Percentiles rank a stretch among this genome's conserved stretches.
These are phyloP conservation scores for Drosophila auraria DNA, from an alignment of 1,140 invertebrate genomes.

Conservation along the genomic window DNA sequence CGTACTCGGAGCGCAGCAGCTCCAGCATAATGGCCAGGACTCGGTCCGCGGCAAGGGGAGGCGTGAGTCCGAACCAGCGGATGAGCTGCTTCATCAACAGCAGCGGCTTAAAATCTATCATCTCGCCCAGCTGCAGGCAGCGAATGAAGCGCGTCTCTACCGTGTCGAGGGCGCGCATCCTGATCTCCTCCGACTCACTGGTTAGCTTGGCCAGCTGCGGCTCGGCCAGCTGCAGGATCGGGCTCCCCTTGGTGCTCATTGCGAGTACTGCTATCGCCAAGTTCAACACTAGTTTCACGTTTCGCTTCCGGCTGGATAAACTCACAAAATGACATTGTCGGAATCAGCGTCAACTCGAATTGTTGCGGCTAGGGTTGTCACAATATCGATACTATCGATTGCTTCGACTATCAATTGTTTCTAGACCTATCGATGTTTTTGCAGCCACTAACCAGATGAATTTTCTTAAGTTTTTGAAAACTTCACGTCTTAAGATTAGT, in stretches of 20 bases:
- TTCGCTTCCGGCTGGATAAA: background rate
- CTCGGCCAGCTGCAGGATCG: conserved; percentile 25
- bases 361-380: conserved; percentile 8
- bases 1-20: conserved; percentile 63
- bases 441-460: too few relatives aligned
- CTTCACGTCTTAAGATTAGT: too few relatives aligned
- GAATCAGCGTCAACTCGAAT: conserved; percentile 19
- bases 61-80: conserved; percentile 71
- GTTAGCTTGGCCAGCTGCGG: conserved; percentile 62
- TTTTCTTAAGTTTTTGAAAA: too few relatives aligned
- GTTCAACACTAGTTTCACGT: background rate
- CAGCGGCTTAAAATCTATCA: conserved; percentile 59
- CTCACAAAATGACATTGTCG: conserved; percentile 11
- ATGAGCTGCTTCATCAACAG: conserved; percentile 75
- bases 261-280: background rate
- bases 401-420: background rate
- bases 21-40: conserved; percentile 69
- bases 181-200: conserved; percentile 69
- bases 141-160: conserved; percentile 62
- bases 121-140: conserved; percentile 48
- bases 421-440: too few relatives aligned
- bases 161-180: conserved; percentile 73
- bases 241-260: conserved; percentile 6
- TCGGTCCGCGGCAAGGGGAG: conserved; percentile 40
- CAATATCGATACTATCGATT: background rate